A percentile compares a stretch with the other conserved stretches of the same genome.
Conservation (phyloP, 2,113 vertebrate genomes). For the Percopsis transmontana region DNA sequence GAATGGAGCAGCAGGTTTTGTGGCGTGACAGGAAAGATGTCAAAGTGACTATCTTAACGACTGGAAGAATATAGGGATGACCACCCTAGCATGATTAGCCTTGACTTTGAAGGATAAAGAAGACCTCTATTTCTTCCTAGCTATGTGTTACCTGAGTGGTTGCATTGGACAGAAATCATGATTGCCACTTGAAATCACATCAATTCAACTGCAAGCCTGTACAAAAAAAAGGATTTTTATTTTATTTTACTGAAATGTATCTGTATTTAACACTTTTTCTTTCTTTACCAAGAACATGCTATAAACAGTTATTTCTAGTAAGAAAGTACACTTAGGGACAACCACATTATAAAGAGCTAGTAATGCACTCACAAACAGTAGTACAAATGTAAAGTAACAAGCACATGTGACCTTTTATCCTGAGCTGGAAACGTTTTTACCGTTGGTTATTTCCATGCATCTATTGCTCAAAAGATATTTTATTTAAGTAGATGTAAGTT, state of each 20-base stretch:
- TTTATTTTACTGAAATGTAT: neutral
- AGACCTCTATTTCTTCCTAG: slow-evolving; percentile 15
- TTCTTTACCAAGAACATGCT: slow-evolving; percentile 52
- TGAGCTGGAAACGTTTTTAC: slow-evolving; percentile 24
- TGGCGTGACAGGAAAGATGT: slow-evolving; percentile 2
- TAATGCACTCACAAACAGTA: slow-evolving; percentile 54
- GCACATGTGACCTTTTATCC: slow-evolving; percentile 57
- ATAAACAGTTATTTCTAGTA: slow-evolving; percentile 55
- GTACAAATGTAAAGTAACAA: slow-evolving; percentile 58
- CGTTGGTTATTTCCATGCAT: slow-evolving; percentile 29
- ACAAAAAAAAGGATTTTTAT: slow-evolving; percentile 13
- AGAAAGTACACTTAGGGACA: slow-evolving; percentile 49
- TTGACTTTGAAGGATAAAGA: slow-evolving; percentile 30
- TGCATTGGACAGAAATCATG: slow-evolving; percentile 31
- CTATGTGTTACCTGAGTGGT: slow-evolving; percentile 37
- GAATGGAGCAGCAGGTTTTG: neutral
- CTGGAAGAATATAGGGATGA: no score
- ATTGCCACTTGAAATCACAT: slow-evolving; percentile 38
- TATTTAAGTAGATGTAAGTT: slow-evolving; percentile 44
- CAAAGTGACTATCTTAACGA: slow-evolving; percentile 10
- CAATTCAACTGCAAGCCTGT: slow-evolving; percentile 55
- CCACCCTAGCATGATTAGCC: no score
- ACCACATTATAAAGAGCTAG: slow-evolving; percentile 59
- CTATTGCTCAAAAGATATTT: slow-evolving; percentile 25
- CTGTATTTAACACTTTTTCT: slow-evolving; percentile 36